Evolutionary conservation across 2,888 invertebrate genomes (phyloP).

Genomic region (Acleris sparsana): DNA sequence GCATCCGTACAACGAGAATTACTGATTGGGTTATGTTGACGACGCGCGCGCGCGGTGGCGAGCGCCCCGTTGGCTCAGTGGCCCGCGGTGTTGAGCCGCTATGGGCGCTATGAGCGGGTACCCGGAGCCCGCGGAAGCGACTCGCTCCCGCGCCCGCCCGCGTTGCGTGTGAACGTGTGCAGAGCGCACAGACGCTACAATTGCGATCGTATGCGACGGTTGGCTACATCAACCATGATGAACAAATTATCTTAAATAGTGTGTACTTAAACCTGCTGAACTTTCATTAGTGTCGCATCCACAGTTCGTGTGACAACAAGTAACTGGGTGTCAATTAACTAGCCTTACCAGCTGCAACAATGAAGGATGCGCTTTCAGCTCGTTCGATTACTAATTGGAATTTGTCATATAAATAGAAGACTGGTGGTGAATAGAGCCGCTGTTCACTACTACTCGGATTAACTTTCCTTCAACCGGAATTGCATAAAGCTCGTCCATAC

Average conservation of each 20-base stretch:
- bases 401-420: constrained; percentile 53
- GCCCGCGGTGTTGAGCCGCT: constrained; percentile 32
- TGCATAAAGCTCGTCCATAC: constrained; percentile 60
- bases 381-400: constrained; percentile 63
- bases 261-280: constrained; percentile 68
- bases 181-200: constrained; percentile 49
- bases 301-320: constrained; percentile 51
- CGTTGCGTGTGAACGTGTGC: constrained; percentile 71
- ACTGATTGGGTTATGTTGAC: constrained; percentile 63
- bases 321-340: constrained; percentile 76
- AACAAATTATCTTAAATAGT: constrained; percentile 58
- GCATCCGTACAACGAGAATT: constrained; percentile 68
- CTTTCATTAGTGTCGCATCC: constrained; percentile 68
- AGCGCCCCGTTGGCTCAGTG: constrained; percentile 50
- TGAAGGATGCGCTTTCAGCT: constrained; percentile 63
- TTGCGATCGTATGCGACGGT: constrained; percentile 35
- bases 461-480: constrained; percentile 63
- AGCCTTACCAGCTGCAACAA: constrained; percentile 71
- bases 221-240: constrained; percentile 42
- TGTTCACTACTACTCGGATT: constrained; percentile 57
- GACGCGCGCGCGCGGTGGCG: constrained; percentile 39
- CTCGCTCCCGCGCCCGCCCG: constrained; percentile 48
- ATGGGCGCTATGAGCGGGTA: constrained; percentile 46
- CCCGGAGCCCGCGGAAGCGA: constrained; percentile 38
- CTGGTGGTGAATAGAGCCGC: constrained; percentile 49